Percentiles rank a stretch among this genome's conserved stretches.
Evolutionary conservation across 2,888 invertebrate species (phyloP).

Genomic region (Drosophila anomelani): DNA sequence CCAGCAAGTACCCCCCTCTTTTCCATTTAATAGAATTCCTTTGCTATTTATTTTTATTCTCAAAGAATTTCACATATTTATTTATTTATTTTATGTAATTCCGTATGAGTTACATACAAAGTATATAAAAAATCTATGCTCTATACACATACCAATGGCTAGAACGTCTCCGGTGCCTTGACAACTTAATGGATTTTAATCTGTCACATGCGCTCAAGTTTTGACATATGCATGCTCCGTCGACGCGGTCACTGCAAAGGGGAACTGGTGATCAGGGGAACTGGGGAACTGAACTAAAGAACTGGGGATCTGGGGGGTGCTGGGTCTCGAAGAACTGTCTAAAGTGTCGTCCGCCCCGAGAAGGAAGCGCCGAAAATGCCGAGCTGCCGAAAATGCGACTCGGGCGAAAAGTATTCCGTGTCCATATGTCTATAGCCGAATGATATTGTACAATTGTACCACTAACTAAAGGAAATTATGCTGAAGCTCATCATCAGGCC

Average conservation of each 20-base stretch:
- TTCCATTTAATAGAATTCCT: neutral
- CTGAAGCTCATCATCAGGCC: conserved; percentile 31
- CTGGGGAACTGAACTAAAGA: no score
- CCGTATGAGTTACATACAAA: conserved; percentile 39
- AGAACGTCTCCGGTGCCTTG: conserved; percentile 52
- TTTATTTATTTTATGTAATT: conserved; percentile 63
- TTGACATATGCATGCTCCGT: conserved; percentile 52
- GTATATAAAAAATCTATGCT: conserved; percentile 37
- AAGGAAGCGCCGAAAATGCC: conserved; percentile 47
- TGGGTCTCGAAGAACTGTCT: conserved; percentile 22
- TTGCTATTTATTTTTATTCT: neutral
- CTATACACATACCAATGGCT: conserved; percentile 1
- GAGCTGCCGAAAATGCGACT: conserved; percentile 44
- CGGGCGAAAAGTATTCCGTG: conserved; percentile 28
- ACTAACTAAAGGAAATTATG: conserved; percentile 71
- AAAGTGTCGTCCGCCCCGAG: conserved; percentile 44
- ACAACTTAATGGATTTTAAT: conserved; percentile 83
- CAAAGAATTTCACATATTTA: neutral
- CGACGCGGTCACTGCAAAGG: conserved; percentile 47
- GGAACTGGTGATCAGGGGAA: neutral
- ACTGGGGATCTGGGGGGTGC: neutral
- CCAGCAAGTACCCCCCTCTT: neutral
- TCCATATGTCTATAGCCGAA: conserved; percentile 49
- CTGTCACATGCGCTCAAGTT: conserved; percentile 80
- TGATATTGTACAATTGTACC: conserved; percentile 71